Base-by-base conservation (phyloP, 2,797 vertebrate species). In the Synanceia verrucosa region DNA sequence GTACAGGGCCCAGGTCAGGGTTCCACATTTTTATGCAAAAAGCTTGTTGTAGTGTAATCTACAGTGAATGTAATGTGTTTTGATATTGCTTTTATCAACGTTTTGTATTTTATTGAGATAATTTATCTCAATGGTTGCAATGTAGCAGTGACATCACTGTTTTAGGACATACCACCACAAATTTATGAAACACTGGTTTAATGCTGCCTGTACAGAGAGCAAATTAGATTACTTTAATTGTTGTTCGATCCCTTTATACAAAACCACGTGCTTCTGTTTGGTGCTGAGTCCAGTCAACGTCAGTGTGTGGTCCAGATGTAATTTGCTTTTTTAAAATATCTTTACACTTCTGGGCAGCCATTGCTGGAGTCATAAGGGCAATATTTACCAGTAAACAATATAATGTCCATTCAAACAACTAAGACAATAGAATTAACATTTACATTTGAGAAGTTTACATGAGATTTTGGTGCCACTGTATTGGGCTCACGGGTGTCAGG, bases 11-110 rank as follows among this genome's bases (percentile, higher is more conserved):
- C 50, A 16, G 21, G 34, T 64, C 34, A 52, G 47, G 60, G 62
- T 82, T 70, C 34, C 14, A 82, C 59, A 76, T 85, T 90, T 89
- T 92, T 94, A 93, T 94, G 91, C 91, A 94, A 94, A 84, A 65
- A 55, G 87, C 84, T 92, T 79, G 62, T 82, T 82, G 51, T 89
- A 65, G 57, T 86, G 81, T 79, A 36, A 73, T 78, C 53, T 82
- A 84, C 82, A 78, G 82, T 89, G 79, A 85, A 83, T 73, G 83
- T 84, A 71, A 73, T 59, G 60, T 84, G 76, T 79, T 86, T 90
- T 89, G 69, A 89, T 82, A 86, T 87, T 50, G 79, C 81, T 82
- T 78, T 86, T 70, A 82, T 86, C 52, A 50, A 59, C 36, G 67
- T 82, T 89, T 87, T 81, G 61, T 80, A 86, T 76, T 76, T 79